Base-by-base conservation (phyloP, 1,140 invertebrate genomes). In the Triops cancriformis region DNA sequence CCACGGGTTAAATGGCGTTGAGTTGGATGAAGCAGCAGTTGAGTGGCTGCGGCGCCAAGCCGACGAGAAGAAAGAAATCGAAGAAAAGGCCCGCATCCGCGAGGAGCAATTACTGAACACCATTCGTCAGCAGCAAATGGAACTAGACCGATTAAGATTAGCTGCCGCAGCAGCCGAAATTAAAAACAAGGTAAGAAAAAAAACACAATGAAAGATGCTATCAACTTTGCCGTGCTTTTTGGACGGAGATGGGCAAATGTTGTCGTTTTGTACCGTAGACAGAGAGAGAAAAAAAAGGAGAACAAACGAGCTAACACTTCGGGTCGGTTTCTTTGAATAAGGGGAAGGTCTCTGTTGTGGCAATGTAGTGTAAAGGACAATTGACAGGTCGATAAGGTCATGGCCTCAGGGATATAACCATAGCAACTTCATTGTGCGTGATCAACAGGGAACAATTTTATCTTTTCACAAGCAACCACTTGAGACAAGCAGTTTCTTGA, bases 71-170 rank as follows among this genome's bases (percentile, higher is more conserved):
- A 74, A 75, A 73, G 76, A 82, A 43, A 73, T 82, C 12, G 77
- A 83, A 79, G 81, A 80, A 31, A 80, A 82, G 74, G 82, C 83
- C 41, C 79, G 80, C 27, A 75, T 77, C 26, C 79, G 82, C 73
- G 80, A 84, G 78, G 77, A 79, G 27, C 83, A 84, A 37, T 79
- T 84, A 37, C 79, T 82, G 43, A 77, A 74, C 12, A 80, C 78
- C 51, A 80, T 82, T 45, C 41, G 81, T 51, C 73, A 77, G 74
- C 79, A 80, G 73, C 79, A 81, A 78, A 43, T 72, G n/a, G 81
- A 82, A 42, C 75, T 81, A 12, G 73, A 81, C n/a, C 73, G 78
- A 26, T 80, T 84, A 28, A 79, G 80, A 74, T 74, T 76, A 64
- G 79, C 77, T 31, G 77, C 77, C 11, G 9, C 43, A 9, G 28